These are phyloP conservation scores for Smutsia gigantea DNA, from an alignment of 2,797 vertebrate species.

Conservation along the genomic window DNA sequence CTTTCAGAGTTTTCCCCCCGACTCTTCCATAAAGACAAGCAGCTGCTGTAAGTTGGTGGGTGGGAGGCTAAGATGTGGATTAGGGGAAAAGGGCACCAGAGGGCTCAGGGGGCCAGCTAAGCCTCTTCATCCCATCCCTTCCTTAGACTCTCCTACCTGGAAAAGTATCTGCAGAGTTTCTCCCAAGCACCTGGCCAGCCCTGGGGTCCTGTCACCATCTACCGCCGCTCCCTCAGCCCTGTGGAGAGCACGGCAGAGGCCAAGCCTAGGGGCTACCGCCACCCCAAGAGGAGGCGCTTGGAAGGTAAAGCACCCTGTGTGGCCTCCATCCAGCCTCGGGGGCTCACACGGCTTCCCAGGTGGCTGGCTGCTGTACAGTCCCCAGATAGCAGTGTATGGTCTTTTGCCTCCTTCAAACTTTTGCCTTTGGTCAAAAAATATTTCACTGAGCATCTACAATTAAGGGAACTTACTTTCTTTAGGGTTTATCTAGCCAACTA, in stretches of 20 bases:
- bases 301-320: constrained; percentile 62
- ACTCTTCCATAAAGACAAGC: constrained; percentile 89
- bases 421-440: not conserved
- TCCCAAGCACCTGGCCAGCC: not conserved
- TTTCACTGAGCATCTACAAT: not conserved
- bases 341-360: too few species aligned
- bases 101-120: not conserved
- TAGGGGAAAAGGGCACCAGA: not conserved
- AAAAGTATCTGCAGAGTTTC: constrained; percentile 63
- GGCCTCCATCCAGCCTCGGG: too few species aligned
- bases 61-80: not conserved
- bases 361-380: too few species aligned
- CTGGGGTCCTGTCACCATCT: constrained; percentile 74
- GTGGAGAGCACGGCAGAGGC: constrained; percentile 46
- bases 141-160: constrained; percentile 78
- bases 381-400: not conserved
- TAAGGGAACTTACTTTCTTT: constrained; percentile 18
- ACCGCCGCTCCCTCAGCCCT: constrained; percentile 76
- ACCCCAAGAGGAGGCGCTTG: constrained; percentile 72
- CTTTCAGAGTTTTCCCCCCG: constrained; percentile 94
- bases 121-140: not conserved
- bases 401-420: not conserved
- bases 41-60: constrained; percentile 88
- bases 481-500: not conserved
- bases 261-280: not conserved